A percentile compares a stretch with the other conserved stretches of the same genome.
Conservation (phyloP, 2,113 vertebrate species). For the Hemibagrus wyckioides region DNA sequence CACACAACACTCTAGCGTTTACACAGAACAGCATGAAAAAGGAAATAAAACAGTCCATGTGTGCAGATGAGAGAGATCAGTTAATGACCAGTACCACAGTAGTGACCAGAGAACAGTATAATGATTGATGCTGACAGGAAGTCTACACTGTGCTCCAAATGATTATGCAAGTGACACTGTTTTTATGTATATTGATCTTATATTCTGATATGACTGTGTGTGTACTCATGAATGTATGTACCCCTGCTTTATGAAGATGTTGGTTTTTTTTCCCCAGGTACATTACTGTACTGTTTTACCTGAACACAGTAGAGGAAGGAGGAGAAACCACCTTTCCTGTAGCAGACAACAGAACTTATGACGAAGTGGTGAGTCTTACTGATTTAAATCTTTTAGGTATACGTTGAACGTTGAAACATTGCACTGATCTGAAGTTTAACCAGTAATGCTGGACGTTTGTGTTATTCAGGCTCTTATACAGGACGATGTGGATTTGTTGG, state of each 20-base stretch:
- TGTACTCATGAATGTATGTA: neutral
- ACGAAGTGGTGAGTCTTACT: slow-evolving; percentile 85
- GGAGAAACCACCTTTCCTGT: slow-evolving; percentile 97
- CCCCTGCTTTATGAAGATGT: neutral
- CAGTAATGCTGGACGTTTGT: slow-evolving; percentile 13
- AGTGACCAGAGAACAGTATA: no score
- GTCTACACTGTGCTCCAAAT: no score
- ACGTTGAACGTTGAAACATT: neutral
- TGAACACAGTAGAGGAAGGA: slow-evolving; percentile 96
- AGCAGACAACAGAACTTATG: slow-evolving; percentile 97
- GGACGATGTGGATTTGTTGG: slow-evolving; percentile 90
- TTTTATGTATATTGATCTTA: neutral
- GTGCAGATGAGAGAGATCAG: no score
- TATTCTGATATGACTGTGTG: slow-evolving; percentile 30
- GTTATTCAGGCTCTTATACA: slow-evolving; percentile 89
- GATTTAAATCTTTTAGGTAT: slow-evolving; percentile 3
- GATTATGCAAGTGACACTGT: no score
- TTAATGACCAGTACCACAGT: no score
- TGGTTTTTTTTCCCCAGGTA: no score
- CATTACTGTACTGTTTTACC: slow-evolving; percentile 96
- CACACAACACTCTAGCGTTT: neutral
- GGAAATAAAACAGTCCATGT: no score
- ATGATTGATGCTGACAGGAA: no score
- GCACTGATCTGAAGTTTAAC: slow-evolving; percentile 18
- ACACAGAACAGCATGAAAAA: no score